Percentiles rank a stretch among this genome's conserved stretches.
phyloP scores from a whole-genome alignment of 2,888 invertebrate species.

The Antheraea assamensis region DNA sequence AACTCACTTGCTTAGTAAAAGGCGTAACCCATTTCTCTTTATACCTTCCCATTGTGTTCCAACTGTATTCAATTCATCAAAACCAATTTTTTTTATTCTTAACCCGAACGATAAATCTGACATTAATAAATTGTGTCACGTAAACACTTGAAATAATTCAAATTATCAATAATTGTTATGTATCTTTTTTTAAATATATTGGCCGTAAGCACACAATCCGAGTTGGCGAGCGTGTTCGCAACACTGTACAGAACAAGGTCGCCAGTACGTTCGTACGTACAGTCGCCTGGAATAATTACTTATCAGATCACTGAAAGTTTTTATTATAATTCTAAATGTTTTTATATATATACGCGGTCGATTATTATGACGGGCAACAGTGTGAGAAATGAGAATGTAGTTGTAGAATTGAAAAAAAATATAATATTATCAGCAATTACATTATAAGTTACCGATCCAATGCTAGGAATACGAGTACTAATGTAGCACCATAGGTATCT shows the following conservation, averaged over 20 bases:
- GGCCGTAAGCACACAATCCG: conserved; percentile 16
- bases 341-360: too few relatives aligned
- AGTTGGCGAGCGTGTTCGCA: background rate
- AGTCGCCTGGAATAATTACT: background rate
- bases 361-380: too few relatives aligned
- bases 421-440: too few relatives aligned
- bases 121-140: background rate
- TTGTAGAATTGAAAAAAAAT: too few relatives aligned
- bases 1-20: conserved; percentile 34
- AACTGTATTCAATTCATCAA: conserved; percentile 2
- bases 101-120: background rate
- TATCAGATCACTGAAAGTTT: background rate
- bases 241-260: background rate
- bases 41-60: conserved; percentile 15
- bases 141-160: background rate
- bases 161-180: background rate
- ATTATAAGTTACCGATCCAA: too few relatives aligned
- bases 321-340: background rate
- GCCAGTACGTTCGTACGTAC: background rate
- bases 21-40: conserved; percentile 30
- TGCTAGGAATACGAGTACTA: too few relatives aligned
- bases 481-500: too few relatives aligned
- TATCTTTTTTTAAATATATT: background rate
- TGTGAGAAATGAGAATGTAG: too few relatives aligned
- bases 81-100: background rate